Conservation (phyloP, 1,140 invertebrate genomes). For the Drosophila orosa region DNA sequence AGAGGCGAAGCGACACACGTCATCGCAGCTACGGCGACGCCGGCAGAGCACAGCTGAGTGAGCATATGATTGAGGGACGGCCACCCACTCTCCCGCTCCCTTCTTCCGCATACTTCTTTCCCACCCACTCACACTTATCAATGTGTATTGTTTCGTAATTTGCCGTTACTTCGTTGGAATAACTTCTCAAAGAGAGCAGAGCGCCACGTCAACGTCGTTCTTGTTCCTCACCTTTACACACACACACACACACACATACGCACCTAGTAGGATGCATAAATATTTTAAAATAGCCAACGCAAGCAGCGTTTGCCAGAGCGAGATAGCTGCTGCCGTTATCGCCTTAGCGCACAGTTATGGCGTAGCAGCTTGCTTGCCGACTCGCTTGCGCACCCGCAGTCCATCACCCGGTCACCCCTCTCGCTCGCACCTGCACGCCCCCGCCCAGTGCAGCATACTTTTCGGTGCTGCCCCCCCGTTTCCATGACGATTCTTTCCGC, state of each 20-base stretch:
- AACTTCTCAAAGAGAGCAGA: constrained; percentile 44
- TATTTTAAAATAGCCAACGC: constrained; percentile 36
- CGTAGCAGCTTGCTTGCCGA: constrained; percentile 45
- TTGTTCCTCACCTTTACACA: constrained; percentile 40
- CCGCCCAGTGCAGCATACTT: constrained; percentile 54
- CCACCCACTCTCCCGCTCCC: constrained; percentile 10
- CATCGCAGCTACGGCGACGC: constrained; percentile 14
- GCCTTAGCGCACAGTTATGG: constrained; percentile 59
- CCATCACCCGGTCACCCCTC: background rate
- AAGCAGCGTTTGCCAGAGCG: constrained; percentile 9
- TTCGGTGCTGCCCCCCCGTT: constrained; percentile 42
- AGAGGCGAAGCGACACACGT: constrained; percentile 15
- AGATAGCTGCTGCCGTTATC: constrained; percentile 52
- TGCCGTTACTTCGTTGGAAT: constrained; percentile 27
- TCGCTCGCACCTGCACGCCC: background rate
- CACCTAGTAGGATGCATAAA: constrained; percentile 19
- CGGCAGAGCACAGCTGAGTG: constrained; percentile 26
- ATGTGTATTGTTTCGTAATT: constrained; percentile 68
- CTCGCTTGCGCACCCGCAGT: constrained; percentile 39
- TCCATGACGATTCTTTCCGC: constrained; percentile 4
- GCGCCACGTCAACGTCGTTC: constrained; percentile 60
- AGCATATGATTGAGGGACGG: constrained; percentile 39
- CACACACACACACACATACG: constrained; percentile 5
- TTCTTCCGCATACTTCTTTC: background rate
- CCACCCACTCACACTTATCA: constrained; percentile 13